These are phyloP conservation scores for Otolemur crassicaudatus DNA, from an alignment of 2,797 vertebrate species.

Conservation along the genomic window DNA sequence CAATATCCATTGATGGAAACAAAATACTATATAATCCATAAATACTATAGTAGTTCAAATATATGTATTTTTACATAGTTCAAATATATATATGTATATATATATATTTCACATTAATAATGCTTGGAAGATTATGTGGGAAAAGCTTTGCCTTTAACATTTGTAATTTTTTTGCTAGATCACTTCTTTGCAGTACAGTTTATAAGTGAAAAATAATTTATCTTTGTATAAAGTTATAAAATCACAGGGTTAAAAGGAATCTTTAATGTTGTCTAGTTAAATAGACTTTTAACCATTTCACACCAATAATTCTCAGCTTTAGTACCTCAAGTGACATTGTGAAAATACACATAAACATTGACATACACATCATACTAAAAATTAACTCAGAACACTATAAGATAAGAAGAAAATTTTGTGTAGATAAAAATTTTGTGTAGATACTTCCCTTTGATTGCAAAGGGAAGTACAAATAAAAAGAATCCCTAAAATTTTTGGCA, in stretches of 20 bases:
- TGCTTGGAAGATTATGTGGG: background rate
- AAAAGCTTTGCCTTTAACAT: background rate
- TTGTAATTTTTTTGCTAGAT: background rate
- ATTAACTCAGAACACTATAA: background rate
- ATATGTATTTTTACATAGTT: background rate
- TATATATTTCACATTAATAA: background rate
- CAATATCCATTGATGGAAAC: background rate
- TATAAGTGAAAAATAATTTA: constrained; percentile 35
- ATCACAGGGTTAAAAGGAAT: background rate
- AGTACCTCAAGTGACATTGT: background rate
- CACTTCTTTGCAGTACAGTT: background rate
- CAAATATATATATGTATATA: background rate
- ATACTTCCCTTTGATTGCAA: background rate
- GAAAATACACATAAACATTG: background rate
- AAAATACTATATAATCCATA: constrained; percentile 12
- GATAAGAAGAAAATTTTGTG: background rate
- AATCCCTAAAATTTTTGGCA: background rate
- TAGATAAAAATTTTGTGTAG: background rate
- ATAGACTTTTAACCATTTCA: background rate
- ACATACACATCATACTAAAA: background rate
- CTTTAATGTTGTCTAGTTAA: background rate
- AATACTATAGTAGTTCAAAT: background rate
- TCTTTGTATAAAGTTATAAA: constrained; percentile 36
- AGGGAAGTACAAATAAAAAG: background rate
- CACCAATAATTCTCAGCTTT: background rate